Base-by-base conservation (phyloP, 2,888 invertebrate species). In the Zygaena filipendulae region DNA sequence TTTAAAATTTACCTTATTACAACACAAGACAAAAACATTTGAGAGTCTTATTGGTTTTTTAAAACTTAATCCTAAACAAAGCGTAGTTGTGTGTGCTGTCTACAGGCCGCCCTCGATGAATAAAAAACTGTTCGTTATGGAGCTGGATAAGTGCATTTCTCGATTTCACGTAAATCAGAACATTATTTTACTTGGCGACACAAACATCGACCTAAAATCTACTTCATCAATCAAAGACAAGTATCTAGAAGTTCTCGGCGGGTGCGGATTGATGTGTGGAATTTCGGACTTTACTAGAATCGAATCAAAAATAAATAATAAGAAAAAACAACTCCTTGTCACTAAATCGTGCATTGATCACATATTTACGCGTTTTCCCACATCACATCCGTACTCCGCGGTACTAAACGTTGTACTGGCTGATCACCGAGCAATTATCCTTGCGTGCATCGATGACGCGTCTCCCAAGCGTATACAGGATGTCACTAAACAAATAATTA, bases 331-430 rank as follows among this genome's bases (percentile, higher is more conserved):
- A 36, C 4, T 11, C 33, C 1, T 5, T 30, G 8, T 20, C 29
- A 8, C 27, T 26, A 35, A 32, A 29, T 22, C 32, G 3, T 35
- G 32, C 21, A 35, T 35, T 13, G 32, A 32, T 21, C 35, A 35
- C 9, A 31, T 35, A 8, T 26, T 16, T 7, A 27, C 27, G 3
- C 13, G 21, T 28, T 35, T 29, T 20, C 4, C 5, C 16, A 16
- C 25, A 23, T 24, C 5, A 28, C 9, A 29, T 11, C 11, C 30
- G 12, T 31, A 28, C 32, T 32, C 36, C 9, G 33, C 29, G 9
- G 39, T 30, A 20, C 19, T 36, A 11, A 23, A 29, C 4, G 35
- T 32, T 6, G 21, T 18, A 35, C 36, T 39, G 33, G 39, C 39
- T 6, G 36, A 36, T n/a, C 36, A 36, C 26, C 25, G 32, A 6